Percentiles rank a stretch among this genome's conserved stretches.
phyloP scores from a whole-genome alignment of 2,113 vertebrate species.

The Bos indicus region DNA sequence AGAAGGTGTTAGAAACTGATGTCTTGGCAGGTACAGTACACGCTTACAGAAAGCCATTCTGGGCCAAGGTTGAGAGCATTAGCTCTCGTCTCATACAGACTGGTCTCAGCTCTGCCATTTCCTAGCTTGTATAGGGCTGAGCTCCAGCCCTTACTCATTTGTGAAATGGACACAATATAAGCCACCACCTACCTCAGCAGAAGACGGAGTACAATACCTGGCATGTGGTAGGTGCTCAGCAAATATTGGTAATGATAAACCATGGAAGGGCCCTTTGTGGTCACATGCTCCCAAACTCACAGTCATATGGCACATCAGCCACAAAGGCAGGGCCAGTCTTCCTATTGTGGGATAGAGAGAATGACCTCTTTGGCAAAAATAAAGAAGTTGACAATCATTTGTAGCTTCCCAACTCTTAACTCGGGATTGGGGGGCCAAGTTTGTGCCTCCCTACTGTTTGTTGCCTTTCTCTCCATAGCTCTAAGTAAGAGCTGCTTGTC shows the following conservation, averaged over 20 bases:
- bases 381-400: background rate
- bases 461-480: background rate
- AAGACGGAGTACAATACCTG: background rate
- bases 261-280: background rate
- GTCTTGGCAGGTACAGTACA: background rate
- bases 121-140: background rate
- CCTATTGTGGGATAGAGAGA: background rate
- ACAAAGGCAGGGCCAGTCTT: background rate
- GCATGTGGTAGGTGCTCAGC: background rate
- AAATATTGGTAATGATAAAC: background rate
- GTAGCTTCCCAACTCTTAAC: background rate
- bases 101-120: background rate
- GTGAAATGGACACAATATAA: background rate
- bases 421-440: background rate
- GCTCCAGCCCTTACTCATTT: background rate
- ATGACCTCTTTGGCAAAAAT: background rate
- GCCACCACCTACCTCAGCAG: background rate
- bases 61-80: background rate
- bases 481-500: background rate
- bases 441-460: background rate
- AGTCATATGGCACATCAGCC: background rate
- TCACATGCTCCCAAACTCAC: background rate
- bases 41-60: background rate
- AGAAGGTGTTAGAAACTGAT: slow-evolving; percentile 19
- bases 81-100: background rate